Evolutionary conservation across 2,888 invertebrate species (phyloP).

Genomic region (Bombylius major): DNA sequence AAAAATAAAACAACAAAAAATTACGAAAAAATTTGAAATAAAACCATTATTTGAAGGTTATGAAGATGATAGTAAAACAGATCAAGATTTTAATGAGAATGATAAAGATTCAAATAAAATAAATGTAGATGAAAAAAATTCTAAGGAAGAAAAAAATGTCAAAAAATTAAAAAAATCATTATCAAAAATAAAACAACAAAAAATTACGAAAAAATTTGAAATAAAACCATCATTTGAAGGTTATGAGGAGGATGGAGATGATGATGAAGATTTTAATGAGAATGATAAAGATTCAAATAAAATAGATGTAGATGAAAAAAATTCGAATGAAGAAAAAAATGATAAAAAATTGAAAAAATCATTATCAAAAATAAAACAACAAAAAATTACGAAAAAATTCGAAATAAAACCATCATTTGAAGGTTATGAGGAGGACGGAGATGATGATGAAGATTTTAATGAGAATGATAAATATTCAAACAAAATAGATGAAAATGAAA

Average conservation of each 20-base stretch:
- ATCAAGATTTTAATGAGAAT: no score
- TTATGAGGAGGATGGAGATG: neutral
- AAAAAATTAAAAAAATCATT: neutral
- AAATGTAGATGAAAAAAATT: no score
- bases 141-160: no score
- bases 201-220: neutral
- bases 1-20: no score
- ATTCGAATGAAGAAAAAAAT: no score
- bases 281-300: neutral
- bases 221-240: neutral
- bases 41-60: neutral
- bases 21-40: neutral
- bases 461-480: neutral
- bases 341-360: neutral
- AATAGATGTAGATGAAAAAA: no score
- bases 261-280: neutral
- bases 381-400: neutral
- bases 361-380: neutral
- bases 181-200: neutral
- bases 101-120: no score
- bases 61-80: neutral
- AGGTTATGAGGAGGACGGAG: neutral
- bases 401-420: neutral
- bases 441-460: neutral
- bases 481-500: no score